Conservation (phyloP, 2,113 vertebrate species). For the Azemiops feae region DNA sequence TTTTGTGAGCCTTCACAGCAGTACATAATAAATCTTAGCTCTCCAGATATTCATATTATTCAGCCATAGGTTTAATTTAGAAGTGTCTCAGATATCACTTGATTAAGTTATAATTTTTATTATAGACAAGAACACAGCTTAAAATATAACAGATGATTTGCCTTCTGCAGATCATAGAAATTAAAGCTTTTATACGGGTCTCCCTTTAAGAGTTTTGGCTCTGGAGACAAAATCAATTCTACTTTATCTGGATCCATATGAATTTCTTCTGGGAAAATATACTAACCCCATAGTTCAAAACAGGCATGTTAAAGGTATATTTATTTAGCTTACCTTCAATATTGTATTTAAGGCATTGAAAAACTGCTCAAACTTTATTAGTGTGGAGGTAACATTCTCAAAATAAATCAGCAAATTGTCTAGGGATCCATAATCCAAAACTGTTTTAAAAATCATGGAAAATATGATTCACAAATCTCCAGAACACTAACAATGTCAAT, state of each 20-base stretch:
- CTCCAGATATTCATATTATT: neutral
- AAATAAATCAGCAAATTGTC: neutral
- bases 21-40: neutral
- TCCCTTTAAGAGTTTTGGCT: neutral
- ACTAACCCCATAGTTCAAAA: neutral
- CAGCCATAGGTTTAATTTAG: neutral
- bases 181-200: neutral
- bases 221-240: neutral
- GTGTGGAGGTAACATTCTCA: neutral
- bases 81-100: neutral
- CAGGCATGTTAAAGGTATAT: neutral
- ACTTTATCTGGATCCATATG: neutral
- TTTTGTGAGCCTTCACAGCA: neutral
- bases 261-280: neutral
- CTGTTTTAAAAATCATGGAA: neutral
- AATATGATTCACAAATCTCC: neutral
- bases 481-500: neutral
- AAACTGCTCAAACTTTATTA: neutral
- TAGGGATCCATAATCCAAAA: neutral
- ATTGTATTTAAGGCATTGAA: neutral
- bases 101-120: neutral
- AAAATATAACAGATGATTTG: neutral
- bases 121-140: neutral
- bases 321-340: neutral
- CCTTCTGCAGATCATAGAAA: neutral